A percentile compares a stretch with the other conserved stretches of the same genome.
These are phyloP conservation scores for Macrostomum lignano DNA, from an alignment of 1,140 invertebrate species.

Conservation along the genomic window DNA sequence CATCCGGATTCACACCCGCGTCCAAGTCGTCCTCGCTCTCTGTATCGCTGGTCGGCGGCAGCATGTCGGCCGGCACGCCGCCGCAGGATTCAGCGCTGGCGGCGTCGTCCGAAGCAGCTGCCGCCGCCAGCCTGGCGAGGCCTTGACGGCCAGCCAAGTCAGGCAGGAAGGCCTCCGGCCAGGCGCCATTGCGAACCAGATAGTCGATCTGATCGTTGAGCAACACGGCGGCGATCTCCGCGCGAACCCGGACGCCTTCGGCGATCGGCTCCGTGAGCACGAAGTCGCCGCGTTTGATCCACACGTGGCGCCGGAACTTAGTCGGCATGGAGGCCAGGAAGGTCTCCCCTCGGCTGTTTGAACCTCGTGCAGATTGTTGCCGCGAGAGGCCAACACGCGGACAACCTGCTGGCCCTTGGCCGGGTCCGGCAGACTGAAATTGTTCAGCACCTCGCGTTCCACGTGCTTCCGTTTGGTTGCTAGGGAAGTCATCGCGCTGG, in stretches of 20 bases:
- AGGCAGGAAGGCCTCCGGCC: too few relatives aligned
- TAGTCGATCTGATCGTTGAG: constrained; percentile 50
- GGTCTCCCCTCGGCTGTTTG: constrained; percentile 32
- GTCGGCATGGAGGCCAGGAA: constrained; percentile 61
- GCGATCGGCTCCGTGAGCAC: constrained; percentile 55
- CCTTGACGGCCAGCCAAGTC: too few relatives aligned
- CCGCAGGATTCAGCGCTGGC: too few relatives aligned
- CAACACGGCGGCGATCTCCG: constrained; percentile 51
- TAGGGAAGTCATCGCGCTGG: too few relatives aligned
- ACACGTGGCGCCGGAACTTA: constrained; percentile 60
- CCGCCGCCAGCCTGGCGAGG: too few relatives aligned
- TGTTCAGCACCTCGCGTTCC: constrained; percentile 42
- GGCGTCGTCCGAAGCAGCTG: too few relatives aligned
- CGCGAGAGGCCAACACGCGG: constrained; percentile 36
- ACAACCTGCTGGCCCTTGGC: constrained; percentile 48
- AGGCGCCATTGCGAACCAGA: too few relatives aligned
- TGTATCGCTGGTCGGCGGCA: too few relatives aligned
- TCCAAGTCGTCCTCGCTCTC: too few relatives aligned
- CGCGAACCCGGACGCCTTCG: constrained; percentile 65
- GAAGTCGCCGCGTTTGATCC: constrained; percentile 56
- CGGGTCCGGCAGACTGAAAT: constrained; percentile 40
- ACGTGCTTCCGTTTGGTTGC: constrained; percentile 55
- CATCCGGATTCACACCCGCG: too few relatives aligned
- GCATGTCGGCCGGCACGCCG: too few relatives aligned
- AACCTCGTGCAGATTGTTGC: constrained; percentile 69